Conservation (phyloP, 1,140 invertebrate species). For the Dendroctonus ponderosae region DNA sequence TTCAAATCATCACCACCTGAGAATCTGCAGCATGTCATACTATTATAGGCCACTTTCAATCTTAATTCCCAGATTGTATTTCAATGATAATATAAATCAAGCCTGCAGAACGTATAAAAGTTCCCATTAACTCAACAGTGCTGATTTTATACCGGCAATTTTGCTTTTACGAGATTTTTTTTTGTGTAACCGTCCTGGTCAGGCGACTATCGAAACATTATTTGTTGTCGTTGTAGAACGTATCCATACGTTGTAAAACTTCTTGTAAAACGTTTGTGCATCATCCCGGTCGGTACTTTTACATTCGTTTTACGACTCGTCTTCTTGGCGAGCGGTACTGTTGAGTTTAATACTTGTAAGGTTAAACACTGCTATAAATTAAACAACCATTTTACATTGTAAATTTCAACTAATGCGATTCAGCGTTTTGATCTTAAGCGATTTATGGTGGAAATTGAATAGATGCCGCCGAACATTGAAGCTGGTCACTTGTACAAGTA, state of each 20-base stretch:
- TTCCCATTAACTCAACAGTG: slow-evolving; percentile 17
- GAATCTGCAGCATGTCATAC: no score
- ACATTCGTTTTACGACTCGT: slow-evolving; percentile 34
- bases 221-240: slow-evolving; percentile 34
- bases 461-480: no score
- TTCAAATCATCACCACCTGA: no score
- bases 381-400: slow-evolving; percentile 30
- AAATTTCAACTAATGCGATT: slow-evolving; percentile 14
- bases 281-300: slow-evolving; percentile 33
- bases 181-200: not conserved
- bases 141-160: slow-evolving; percentile 21
- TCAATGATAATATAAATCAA: slow-evolving; percentile 7
- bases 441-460: no score
- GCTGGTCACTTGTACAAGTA: no score
- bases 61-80: not conserved
- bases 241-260: slow-evolving; percentile 31
- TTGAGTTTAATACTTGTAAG: slow-evolving; percentile 32
- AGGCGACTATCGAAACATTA: slow-evolving; percentile 19
- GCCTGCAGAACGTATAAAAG: slow-evolving; percentile 14
- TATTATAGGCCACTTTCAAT: no score
- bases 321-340: slow-evolving; percentile 29
- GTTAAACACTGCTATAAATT: slow-evolving; percentile 34
- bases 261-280: slow-evolving; percentile 32
- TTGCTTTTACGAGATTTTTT: not conserved
- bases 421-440: not conserved